These are phyloP conservation scores for Chrysoperla carnea DNA, from an alignment of 1,140 invertebrate species.

Conservation along the genomic window DNA sequence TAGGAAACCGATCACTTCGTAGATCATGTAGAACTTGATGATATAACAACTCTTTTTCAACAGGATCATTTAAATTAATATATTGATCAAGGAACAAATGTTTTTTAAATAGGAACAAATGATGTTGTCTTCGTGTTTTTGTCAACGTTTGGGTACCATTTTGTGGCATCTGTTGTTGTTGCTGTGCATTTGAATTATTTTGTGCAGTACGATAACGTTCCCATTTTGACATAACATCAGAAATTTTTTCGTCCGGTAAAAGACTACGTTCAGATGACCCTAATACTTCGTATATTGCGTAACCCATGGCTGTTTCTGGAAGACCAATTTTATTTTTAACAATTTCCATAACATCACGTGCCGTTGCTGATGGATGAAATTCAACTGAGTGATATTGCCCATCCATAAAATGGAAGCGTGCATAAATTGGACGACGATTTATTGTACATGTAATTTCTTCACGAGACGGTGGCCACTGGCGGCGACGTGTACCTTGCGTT, in stretches of 20 bases:
- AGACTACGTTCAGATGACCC: slow-evolving; percentile 71
- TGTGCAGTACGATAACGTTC: slow-evolving; percentile 55
- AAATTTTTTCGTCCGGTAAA: slow-evolving; percentile 69
- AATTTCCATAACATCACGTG: slow-evolving; percentile 75
- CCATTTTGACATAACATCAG: slow-evolving; percentile 92
- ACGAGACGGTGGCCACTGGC: slow-evolving; percentile 82
- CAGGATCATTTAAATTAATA: slow-evolving; percentile 67
- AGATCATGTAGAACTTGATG: slow-evolving; percentile 86
- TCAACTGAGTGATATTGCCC: slow-evolving; percentile 88
- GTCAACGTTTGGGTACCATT: slow-evolving; percentile 13
- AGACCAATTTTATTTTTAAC: slow-evolving; percentile 88
- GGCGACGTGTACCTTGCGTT: slow-evolving; percentile 67
- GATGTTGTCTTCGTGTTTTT: slow-evolving; percentile 26
- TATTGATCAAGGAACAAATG: slow-evolving; percentile 78
- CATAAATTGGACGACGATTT: slow-evolving; percentile 76
- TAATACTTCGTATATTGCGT: slow-evolving; percentile 33
- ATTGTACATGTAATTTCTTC: slow-evolving; percentile 89
- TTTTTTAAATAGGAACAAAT: slow-evolving; percentile 77
- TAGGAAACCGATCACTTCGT: slow-evolving; percentile 74
- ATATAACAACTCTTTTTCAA: slow-evolving; percentile 91
- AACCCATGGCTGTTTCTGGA: slow-evolving; percentile 55
- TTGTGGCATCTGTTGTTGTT: slow-evolving; percentile 16
- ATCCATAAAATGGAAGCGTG: slow-evolving; percentile 84
- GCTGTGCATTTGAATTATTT: slow-evolving; percentile 30
- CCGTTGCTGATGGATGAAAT: slow-evolving; percentile 86